These are phyloP conservation scores for Polymixis flavicincta DNA, from an alignment of 2,888 invertebrate species.

Conservation along the genomic window DNA sequence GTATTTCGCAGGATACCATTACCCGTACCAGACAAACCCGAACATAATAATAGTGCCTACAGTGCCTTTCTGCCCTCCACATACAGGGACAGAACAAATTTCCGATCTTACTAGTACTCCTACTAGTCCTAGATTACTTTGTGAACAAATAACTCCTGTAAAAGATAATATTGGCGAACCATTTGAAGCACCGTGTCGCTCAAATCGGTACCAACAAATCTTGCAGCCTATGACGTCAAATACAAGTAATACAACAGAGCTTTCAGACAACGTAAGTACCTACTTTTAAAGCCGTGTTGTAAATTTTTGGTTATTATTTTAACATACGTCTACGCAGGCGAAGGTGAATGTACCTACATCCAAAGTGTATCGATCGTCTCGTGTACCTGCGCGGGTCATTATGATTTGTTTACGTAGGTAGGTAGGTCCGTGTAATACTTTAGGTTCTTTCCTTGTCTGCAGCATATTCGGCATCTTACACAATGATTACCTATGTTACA, in stretches of 20 bases:
- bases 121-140: neutral
- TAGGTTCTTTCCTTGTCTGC: neutral
- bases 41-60: conserved; percentile 71
- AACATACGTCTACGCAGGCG: too few relatives aligned
- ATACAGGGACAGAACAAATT: neutral
- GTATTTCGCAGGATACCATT: conserved; percentile 60
- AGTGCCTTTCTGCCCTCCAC: neutral
- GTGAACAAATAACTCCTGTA: conserved; percentile 11
- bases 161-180: neutral
- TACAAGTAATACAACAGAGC: neutral
- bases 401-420: neutral
- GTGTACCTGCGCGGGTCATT: neutral
- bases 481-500: neutral
- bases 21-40: conserved; percentile 58
- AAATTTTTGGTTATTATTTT: too few relatives aligned
- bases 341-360: neutral
- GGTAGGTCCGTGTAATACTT: neutral
- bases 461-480: neutral
- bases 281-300: neutral
- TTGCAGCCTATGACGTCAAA: neutral
- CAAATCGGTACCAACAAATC: conserved; percentile 1
- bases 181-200: neutral
- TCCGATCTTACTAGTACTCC: neutral
- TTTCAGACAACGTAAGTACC: conserved; percentile 36
- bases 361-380: neutral